A percentile compares a stretch with the other conserved stretches of the same genome.
Conservation (phyloP, 2,113 vertebrate genomes). For the Pyxicephalus adspersus region DNA sequence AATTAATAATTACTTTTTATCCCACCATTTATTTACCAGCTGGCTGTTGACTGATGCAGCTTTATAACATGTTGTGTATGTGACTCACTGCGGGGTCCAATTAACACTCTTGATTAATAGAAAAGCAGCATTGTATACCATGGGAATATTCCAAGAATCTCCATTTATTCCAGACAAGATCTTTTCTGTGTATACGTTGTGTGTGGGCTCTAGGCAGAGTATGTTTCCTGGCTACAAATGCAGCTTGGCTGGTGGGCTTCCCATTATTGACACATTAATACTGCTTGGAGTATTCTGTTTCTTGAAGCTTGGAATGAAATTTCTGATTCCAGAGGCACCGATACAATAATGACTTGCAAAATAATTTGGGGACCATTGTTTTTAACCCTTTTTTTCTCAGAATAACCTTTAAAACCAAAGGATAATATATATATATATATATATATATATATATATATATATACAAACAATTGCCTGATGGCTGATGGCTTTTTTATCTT, state of each 20-base stretch:
- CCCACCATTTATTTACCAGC: constrained; percentile 35
- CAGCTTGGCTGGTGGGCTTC: neutral
- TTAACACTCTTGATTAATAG: constrained; percentile 46
- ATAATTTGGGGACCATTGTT: neutral
- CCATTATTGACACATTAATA: constrained; percentile 18
- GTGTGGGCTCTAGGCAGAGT: constrained; percentile 20
- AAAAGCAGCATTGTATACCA: constrained; percentile 26
- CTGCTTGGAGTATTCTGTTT: neutral
- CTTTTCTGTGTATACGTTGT: constrained; percentile 3
- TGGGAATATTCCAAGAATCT: constrained; percentile 13
- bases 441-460: no score
- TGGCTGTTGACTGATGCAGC: constrained; percentile 34
- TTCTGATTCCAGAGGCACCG: neutral
- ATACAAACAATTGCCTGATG: no score
- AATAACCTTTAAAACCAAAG: neutral
- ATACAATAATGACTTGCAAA: neutral
- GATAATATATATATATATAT: no score
- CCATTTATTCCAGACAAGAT: constrained; percentile 16
- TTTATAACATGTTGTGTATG: constrained; percentile 18
- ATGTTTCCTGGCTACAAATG: neutral
- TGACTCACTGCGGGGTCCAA: constrained; percentile 40
- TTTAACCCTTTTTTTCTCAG: constrained; percentile 10
- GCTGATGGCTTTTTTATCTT: no score
- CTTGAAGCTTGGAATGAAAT: constrained; percentile 11
- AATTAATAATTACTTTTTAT: constrained; percentile 39